Conservation (phyloP, 2,113 vertebrate genomes). For the Emydocephalus ijimae region DNA sequence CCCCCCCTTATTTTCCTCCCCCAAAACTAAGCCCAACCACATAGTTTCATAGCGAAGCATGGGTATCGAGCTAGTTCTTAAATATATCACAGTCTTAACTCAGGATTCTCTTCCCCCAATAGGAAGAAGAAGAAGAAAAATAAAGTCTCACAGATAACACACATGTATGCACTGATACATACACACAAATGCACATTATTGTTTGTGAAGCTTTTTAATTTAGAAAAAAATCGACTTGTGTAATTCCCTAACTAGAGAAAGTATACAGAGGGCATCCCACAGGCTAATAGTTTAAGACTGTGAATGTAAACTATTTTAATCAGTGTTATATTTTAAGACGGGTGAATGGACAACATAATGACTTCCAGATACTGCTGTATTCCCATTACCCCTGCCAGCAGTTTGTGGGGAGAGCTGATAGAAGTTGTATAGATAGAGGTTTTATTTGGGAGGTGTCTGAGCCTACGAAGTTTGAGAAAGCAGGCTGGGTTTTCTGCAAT, state of each 20-base stretch:
- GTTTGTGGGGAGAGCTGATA: background rate
- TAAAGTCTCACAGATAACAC: background rate
- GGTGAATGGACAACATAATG: background rate
- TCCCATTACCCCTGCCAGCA: background rate
- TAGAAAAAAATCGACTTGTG: background rate
- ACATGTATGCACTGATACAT: too few species aligned
- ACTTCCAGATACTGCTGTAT: background rate
- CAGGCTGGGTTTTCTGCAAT: background rate
- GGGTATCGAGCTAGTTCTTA: conserved; percentile 40
- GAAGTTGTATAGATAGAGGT: background rate
- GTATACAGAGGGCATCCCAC: background rate
- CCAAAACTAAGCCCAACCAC: too few species aligned
- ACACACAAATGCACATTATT: background rate
- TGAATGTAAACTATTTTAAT: background rate
- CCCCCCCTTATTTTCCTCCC: too few species aligned
- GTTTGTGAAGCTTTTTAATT: background rate
- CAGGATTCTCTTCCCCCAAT: conserved; percentile 37
- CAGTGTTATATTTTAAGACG: background rate
- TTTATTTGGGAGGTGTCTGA: background rate
- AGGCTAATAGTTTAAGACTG: background rate
- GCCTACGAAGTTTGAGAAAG: background rate
- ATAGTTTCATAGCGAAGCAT: too few species aligned
- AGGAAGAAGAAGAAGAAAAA: background rate
- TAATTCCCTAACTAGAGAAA: background rate
- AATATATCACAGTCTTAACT: conserved; percentile 43